Evolutionary conservation across 2,888 invertebrate species (phyloP).

Genomic region (Nezara viridula): DNA sequence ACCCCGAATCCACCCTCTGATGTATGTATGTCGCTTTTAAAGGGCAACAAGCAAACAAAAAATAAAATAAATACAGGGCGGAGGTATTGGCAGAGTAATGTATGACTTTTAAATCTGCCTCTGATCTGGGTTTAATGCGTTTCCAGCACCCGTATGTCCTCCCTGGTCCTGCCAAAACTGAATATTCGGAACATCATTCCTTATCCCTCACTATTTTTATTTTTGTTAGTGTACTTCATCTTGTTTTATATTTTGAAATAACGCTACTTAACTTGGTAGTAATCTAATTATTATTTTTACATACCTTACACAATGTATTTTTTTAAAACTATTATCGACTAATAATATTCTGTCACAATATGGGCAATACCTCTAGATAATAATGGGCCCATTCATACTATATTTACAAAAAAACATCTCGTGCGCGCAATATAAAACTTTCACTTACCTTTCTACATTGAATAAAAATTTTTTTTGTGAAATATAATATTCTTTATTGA

Average conservation of each 20-base stretch:
- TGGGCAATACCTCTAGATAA: too few relatives aligned
- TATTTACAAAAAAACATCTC: too few relatives aligned
- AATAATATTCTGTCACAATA: too few relatives aligned
- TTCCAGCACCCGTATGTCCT: neutral
- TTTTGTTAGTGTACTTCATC: neutral
- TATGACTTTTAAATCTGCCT: neutral
- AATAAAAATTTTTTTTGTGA: too few relatives aligned
- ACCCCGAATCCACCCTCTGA: neutral
- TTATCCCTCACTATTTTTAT: too few relatives aligned
- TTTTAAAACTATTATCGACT: too few relatives aligned
- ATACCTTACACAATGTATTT: too few relatives aligned
- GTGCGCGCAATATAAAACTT: too few relatives aligned
- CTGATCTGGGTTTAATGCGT: neutral
- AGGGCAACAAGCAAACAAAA: neutral
- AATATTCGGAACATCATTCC: neutral
- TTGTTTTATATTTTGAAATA: neutral
- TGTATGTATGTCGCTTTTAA: slow-evolving; percentile 5
- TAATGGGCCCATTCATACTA: too few relatives aligned
- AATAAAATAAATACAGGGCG: neutral
- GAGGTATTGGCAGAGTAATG: slow-evolving; percentile 5
- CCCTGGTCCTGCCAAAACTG: neutral
- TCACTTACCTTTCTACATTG: too few relatives aligned
- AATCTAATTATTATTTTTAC: too few relatives aligned
- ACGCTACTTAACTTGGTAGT: neutral
- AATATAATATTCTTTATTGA: too few relatives aligned